Conservation (phyloP, 1,140 invertebrate genomes). For the Oryzaephilus surinamensis region DNA sequence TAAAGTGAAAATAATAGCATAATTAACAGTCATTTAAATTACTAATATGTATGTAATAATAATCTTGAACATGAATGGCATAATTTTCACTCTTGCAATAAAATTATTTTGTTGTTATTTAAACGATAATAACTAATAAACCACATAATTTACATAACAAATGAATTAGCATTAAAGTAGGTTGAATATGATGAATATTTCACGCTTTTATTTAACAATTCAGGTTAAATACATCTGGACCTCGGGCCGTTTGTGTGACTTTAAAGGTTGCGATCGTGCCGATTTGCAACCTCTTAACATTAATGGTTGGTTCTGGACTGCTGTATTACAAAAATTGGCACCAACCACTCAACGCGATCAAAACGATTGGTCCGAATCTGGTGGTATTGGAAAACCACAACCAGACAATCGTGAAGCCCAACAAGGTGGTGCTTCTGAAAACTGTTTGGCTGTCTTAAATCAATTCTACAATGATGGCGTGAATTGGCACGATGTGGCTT, state of each 20-base stretch:
- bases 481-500: constrained; percentile 79
- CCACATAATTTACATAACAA: no score
- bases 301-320: constrained; percentile 84
- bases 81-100: no score
- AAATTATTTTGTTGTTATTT: no score
- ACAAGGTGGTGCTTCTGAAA: constrained; percentile 67
- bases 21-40: neutral
- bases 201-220: no score
- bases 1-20: no score
- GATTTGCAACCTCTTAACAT: constrained; percentile 64
- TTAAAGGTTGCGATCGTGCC: constrained; percentile 69
- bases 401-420: constrained; percentile 69
- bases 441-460: constrained; percentile 68
- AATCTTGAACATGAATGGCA: no score
- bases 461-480: constrained; percentile 80
- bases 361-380: constrained; percentile 73
- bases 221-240: constrained; percentile 78
- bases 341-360: constrained; percentile 62
- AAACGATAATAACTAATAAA: no score
- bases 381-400: constrained; percentile 67
- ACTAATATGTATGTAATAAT: no score
- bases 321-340: constrained; percentile 65
- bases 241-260: constrained; percentile 73
- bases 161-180: no score
- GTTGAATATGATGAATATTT: no score